A percentile compares a stretch with the other conserved stretches of the same genome.
phyloP scores from a whole-genome alignment of 2,113 vertebrate species.

The Ardeotis arabs region DNA sequence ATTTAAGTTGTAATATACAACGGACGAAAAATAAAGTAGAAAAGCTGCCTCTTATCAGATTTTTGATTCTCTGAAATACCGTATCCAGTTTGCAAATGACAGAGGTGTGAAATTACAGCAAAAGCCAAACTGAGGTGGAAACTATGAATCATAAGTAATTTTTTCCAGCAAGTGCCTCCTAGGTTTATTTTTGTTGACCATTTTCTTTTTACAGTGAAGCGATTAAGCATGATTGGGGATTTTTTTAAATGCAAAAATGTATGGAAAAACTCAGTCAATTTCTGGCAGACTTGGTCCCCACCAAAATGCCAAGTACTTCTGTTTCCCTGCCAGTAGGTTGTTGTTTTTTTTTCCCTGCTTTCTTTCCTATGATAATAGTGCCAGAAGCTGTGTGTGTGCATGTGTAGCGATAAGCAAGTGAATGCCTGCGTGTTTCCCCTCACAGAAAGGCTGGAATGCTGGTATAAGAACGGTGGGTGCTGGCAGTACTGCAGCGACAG shows the following conservation, averaged over 20 bases:
- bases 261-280: neutral
- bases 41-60: neutral
- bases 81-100: neutral
- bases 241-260: neutral
- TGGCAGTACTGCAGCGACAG: slow-evolving; percentile 77
- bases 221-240: neutral
- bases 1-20: neutral
- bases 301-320: neutral
- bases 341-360: neutral
- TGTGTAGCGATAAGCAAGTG: neutral
- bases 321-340: neutral
- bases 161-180: neutral
- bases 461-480: slow-evolving; percentile 78
- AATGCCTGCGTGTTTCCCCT: neutral
- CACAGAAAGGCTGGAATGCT: slow-evolving; percentile 72
- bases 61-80: neutral
- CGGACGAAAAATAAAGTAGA: neutral
- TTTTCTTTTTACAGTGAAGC: neutral
- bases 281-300: neutral
- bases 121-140: neutral
- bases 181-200: neutral
- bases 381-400: neutral
- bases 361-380: rapidly evolving
- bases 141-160: neutral
- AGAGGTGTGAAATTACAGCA: neutral